A percentile compares a stretch with the other conserved stretches of the same genome.
These are phyloP conservation scores for Drosophila paulistorum DNA, from an alignment of 1,140 invertebrate genomes.

Conservation along the genomic window DNA sequence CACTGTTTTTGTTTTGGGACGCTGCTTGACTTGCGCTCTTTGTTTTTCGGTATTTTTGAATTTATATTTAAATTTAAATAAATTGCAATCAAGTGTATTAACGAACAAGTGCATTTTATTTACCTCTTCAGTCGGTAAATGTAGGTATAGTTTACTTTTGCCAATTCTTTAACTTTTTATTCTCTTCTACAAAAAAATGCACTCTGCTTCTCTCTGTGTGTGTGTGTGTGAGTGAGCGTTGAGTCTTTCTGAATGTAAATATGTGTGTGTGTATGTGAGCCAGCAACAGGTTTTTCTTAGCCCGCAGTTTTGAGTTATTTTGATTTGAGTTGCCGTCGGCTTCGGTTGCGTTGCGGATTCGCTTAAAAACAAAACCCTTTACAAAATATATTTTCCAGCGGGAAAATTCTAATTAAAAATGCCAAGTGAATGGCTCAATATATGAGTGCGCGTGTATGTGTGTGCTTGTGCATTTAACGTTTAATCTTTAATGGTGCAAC, in stretches of 20 bases:
- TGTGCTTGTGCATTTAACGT: constrained; percentile 4
- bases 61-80: not conserved
- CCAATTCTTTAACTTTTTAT: not conserved
- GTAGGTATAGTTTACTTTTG: not conserved
- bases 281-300: constrained; percentile 84
- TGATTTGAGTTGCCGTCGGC: constrained; percentile 29
- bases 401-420: constrained; percentile 15
- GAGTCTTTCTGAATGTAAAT: not conserved
- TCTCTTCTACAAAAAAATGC: constrained; percentile 15
- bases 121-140: not conserved
- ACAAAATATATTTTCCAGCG: constrained; percentile 8
- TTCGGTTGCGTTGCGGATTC: constrained; percentile 24
- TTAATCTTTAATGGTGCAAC: constrained; percentile 13
- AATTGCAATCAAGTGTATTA: not conserved
- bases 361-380: not conserved
- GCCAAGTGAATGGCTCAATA: not conserved
- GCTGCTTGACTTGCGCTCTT: not conserved
- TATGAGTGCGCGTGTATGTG: not conserved
- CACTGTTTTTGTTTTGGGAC: constrained; percentile 21
- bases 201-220: constrained; percentile 13
- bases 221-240: constrained; percentile 15
- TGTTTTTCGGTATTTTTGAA: constrained; percentile 19
- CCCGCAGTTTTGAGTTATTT: constrained; percentile 25
- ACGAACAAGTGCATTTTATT: not conserved
- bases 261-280: constrained; percentile 83